Evolutionary conservation across 2,113 vertebrate genomes (phyloP).

Genomic region (Zeus faber): DNA sequence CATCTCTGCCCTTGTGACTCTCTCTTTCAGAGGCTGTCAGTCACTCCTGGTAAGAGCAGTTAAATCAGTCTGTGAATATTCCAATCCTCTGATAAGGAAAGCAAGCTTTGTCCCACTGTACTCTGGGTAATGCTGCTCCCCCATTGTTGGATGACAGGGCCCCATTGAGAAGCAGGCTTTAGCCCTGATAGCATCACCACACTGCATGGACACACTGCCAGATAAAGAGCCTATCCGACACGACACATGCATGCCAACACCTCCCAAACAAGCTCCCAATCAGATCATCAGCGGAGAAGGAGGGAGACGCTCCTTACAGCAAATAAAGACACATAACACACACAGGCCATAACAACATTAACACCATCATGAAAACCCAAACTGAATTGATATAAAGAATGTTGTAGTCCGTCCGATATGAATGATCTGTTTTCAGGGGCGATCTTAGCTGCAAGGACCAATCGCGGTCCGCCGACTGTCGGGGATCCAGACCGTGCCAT

Average conservation of each 20-base stretch:
- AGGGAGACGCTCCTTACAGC: conserved; percentile 46
- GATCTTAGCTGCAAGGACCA: conserved; percentile 25
- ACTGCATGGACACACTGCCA: conserved; percentile 61
- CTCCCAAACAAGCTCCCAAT: conserved; percentile 60
- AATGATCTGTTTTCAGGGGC: not conserved
- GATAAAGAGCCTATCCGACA: conserved; percentile 69
- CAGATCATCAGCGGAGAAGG: conserved; percentile 51
- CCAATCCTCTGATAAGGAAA: conserved; percentile 60
- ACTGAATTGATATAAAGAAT: conserved; percentile 48
- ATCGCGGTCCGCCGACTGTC: conserved; percentile 19
- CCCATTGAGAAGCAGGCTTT: conserved; percentile 67
- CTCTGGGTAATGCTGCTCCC: conserved; percentile 69
- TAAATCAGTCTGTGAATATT: conserved; percentile 71
- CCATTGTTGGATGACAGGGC: conserved; percentile 73
- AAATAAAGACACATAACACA: conserved; percentile 67
- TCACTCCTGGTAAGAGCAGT: conserved; percentile 54
- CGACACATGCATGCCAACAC: conserved; percentile 60
- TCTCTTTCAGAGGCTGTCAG: conserved; percentile 49
- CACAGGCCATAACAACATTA: conserved; percentile 42
- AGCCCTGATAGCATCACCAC: conserved; percentile 69
- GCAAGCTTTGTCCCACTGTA: conserved; percentile 61
- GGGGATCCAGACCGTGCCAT: not conserved
- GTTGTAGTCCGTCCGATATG: conserved; percentile 27
- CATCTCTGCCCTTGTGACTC: conserved; percentile 34
- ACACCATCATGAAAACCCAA: conserved; percentile 39